These are phyloP conservation scores for Odontamblyopus rebecca DNA, from an alignment of 2,797 vertebrate species.

Conservation along the genomic window DNA sequence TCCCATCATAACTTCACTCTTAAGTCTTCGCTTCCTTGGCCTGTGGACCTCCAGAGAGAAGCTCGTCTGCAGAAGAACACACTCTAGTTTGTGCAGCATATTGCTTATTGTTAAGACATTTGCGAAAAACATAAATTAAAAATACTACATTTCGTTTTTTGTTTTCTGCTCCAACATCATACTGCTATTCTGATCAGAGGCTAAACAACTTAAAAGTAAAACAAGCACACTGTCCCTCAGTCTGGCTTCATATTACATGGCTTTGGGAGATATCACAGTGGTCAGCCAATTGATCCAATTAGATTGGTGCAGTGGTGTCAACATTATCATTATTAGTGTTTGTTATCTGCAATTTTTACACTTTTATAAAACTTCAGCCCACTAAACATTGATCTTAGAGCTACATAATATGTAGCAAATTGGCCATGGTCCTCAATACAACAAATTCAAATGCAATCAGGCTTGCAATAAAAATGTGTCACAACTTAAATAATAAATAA, in stretches of 20 bases:
- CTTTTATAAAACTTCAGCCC: background rate
- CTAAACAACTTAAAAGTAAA: conserved; percentile 28
- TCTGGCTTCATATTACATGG: conserved; percentile 65
- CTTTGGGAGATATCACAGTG: conserved; percentile 41
- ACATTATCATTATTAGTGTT: background rate
- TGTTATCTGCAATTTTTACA: conserved; percentile 11
- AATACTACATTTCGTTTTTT: conserved; percentile 69
- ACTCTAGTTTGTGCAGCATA: conserved; percentile 80
- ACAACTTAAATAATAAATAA: background rate
- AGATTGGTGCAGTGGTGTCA: background rate
- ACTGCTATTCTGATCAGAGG: conserved; percentile 60
- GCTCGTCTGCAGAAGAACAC: conserved; percentile 69
- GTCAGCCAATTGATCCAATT: conserved; percentile 45
- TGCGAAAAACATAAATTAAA: conserved; percentile 77
- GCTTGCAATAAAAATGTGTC: background rate
- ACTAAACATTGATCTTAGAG: background rate
- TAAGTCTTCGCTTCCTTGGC: conserved; percentile 34
- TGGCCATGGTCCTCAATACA: background rate
- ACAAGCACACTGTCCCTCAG: conserved; percentile 75
- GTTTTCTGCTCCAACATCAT: conserved; percentile 53
- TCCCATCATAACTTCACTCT: conserved; percentile 29
- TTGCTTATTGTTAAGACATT: conserved; percentile 83
- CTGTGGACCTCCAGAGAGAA: conserved; percentile 47
- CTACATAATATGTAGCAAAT: background rate
- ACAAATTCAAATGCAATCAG: background rate